Evolutionary conservation across 2,113 vertebrate species (phyloP).

Genomic region (Acrocephalus arundinaceus): DNA sequence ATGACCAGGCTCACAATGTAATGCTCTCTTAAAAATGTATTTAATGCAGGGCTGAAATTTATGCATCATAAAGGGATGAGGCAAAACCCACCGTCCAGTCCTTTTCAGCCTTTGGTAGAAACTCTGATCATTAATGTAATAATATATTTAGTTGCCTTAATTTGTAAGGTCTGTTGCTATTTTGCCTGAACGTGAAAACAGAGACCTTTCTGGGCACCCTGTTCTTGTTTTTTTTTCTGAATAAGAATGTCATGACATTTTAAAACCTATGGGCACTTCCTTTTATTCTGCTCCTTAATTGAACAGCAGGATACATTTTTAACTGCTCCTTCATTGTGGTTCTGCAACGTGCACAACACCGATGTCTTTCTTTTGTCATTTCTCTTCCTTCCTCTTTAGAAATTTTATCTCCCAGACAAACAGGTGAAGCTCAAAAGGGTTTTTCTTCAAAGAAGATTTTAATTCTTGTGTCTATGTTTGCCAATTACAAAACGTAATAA

Average conservation of each 20-base stretch:
- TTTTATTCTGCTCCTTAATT: background rate
- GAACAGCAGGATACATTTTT: background rate
- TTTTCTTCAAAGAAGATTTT: background rate
- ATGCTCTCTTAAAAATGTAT: slow-evolving; percentile 4
- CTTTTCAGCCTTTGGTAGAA: background rate
- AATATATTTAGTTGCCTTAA: background rate
- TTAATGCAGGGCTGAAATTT: background rate
- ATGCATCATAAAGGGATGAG: background rate
- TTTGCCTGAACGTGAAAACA: background rate
- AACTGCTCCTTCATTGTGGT: background rate
- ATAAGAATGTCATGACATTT: background rate
- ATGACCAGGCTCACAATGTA: slow-evolving; percentile 21
- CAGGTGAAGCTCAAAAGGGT: background rate
- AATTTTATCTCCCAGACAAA: background rate
- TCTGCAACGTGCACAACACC: background rate
- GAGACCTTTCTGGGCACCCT: background rate
- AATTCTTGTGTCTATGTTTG: background rate
- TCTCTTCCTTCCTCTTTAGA: background rate
- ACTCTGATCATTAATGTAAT: background rate
- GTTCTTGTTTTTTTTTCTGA: background rate
- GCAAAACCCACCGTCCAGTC: background rate
- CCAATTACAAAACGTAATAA: background rate
- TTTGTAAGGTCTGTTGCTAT: background rate
- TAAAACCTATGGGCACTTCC: background rate
- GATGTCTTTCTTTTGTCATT: background rate